Evolutionary conservation across 37 sponge, comb jelly and placozoan genomes (phyloP), one percentile per base, ranked within the genome.

Genomic region (Cliona cf. orientalis): DNA sequence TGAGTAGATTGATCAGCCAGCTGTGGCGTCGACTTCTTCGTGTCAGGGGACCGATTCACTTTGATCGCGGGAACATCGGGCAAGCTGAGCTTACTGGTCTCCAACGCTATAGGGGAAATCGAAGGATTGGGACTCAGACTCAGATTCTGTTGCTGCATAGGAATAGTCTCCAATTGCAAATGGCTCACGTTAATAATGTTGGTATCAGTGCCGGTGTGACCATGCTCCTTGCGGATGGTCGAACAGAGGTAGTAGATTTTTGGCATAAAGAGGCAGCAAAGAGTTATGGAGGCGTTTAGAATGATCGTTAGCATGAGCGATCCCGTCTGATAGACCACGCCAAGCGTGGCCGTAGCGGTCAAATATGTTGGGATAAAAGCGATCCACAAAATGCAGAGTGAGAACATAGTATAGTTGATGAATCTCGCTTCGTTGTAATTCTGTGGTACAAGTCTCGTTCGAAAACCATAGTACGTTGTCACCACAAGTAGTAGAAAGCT

Each of bases 391-490:
- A 84, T 76, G 46, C 46, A 46, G 9, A 72, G 64, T 33, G 82
- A 66, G 68, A 76, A 84, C 6, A 72, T 5, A 1, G 82, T 74
- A 25, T 84, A 31, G 39, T 73, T 84, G 72, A 92, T 89, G 49
- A 80, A 85, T 58, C 71, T 88, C 0, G 90, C 46, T 66, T 92
- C 93, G 33, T 89, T 88, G 79, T 74, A 92, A 23, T 89, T 83
- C 42, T 76, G 39, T 0, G 93, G 93, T 22, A 92, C 59, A 1
- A 84, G 67, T 7, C 93, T 21, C 3, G 93, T 67, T 0, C 66
- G 82, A 35, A 89, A 84, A 23, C 81, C 93, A 67, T 45, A 92
- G 38, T 75, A 79, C 3, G 83, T 92, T 57, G 78, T 46, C 32
- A 76, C 11, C 2, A 89, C 43, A 6, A 92, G 65, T 0, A 92